These are phyloP conservation scores for Nycticryphes semicollaris DNA, from an alignment of 2,113 vertebrate species.

Conservation along the genomic window DNA sequence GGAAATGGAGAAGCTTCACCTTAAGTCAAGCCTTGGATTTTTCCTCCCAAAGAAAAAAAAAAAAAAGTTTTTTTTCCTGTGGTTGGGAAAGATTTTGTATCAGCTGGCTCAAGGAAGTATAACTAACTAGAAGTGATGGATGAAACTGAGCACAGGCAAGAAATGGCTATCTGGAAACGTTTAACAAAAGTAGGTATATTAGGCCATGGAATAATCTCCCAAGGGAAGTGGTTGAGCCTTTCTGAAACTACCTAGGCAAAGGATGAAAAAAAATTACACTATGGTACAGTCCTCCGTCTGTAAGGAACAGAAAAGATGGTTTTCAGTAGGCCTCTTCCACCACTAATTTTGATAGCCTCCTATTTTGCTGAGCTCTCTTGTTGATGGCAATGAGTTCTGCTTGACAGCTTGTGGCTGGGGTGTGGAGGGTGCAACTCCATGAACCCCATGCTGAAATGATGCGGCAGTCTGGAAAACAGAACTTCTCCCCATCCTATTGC, in stretches of 20 bases:
- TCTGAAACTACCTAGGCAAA: not conserved
- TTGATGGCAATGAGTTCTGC: not conserved
- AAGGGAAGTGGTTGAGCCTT: not conserved
- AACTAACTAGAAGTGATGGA: conserved; percentile 39
- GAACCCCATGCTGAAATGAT: not conserved
- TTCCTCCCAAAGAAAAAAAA: not conserved
- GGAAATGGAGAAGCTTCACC: not conserved
- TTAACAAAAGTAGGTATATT: conserved; percentile 41
- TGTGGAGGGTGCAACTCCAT: not conserved
- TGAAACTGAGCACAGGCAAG: not conserved
- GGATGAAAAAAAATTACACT: not conserved
- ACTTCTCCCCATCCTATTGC: not conserved
- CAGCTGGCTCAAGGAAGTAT: not conserved
- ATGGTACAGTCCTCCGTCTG: not conserved
- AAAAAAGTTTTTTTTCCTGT: not conserved
- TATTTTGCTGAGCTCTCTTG: not conserved
- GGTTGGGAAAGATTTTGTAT: not conserved
- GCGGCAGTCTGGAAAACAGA: not conserved
- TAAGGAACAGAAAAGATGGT: not conserved
- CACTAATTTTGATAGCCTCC: not conserved
- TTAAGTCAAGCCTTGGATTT: not conserved
- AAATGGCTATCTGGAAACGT: conserved; percentile 35
- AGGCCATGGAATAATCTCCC: not conserved
- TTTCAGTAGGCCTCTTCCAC: not conserved
- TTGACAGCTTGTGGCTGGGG: not conserved